phyloP scores from a whole-genome alignment of 2,797 vertebrate species.

The Acridotheres tristis region DNA sequence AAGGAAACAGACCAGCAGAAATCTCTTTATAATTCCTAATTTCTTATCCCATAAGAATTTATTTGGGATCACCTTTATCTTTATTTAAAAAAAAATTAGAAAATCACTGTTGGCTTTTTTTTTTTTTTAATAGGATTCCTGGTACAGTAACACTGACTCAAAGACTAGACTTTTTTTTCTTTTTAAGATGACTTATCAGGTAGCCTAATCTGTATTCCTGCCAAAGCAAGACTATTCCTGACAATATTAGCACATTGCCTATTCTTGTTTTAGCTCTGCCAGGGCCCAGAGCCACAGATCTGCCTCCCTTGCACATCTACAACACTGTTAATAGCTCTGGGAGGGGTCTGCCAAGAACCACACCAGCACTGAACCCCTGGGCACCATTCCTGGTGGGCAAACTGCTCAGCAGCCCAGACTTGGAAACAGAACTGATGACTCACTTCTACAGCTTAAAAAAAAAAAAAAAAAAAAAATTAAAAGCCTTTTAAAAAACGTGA shows the following conservation, averaged over 20 bases:
- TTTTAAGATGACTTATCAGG: not conserved
- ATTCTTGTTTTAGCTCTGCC: constrained; percentile 29
- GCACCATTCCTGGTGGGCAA: not conserved
- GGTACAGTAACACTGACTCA: not conserved
- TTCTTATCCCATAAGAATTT: not conserved
- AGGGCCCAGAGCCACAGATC: not conserved
- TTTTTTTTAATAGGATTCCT: not conserved
- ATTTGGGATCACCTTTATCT: not conserved
- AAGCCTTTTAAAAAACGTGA: not conserved
- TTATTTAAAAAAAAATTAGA: not conserved
- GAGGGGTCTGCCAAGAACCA: not conserved
- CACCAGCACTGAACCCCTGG: not conserved
- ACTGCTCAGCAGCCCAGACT: not conserved
- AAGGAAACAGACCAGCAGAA: not conserved
- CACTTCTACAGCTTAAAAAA: not conserved
- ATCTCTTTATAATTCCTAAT: not conserved
- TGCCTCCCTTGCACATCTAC: not conserved
- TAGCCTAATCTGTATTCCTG: constrained; percentile 14
- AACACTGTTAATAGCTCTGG: not conserved
- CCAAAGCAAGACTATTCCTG: constrained; percentile 60
- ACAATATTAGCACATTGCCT: constrained; percentile 41
- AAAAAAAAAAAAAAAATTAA: not conserved
- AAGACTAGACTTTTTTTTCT: not conserved
- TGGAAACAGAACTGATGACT: not conserved
- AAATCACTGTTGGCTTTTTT: not conserved